These are phyloP conservation scores for Kryptolebias ocellatus DNA, from an alignment of 2,797 vertebrate species.

Conservation along the genomic window DNA sequence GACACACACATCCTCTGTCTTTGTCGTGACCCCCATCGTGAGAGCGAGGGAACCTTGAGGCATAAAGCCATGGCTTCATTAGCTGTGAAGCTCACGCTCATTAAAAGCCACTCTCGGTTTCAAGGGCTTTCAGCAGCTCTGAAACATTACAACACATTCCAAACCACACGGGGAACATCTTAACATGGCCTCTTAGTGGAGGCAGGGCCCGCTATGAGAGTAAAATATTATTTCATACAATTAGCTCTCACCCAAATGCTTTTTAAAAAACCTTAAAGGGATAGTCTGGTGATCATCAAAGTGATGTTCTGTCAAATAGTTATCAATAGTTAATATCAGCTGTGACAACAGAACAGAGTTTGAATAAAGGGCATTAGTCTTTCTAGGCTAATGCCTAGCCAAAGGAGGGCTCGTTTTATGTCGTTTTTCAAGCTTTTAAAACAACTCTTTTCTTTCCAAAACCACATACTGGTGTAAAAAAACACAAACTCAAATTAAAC, in stretches of 20 bases:
- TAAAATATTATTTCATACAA: slow-evolving; percentile 41
- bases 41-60: slow-evolving; percentile 51
- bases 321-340: too few species aligned
- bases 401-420: too few species aligned
- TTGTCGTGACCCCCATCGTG: slow-evolving; percentile 49
- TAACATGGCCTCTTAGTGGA: slow-evolving; percentile 18
- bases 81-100: slow-evolving; percentile 52
- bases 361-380: too few species aligned
- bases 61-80: slow-evolving; percentile 63
- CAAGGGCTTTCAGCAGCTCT: slow-evolving; percentile 41
- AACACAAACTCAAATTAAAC: too few species aligned
- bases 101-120: slow-evolving; percentile 60
- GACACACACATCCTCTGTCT: slow-evolving; percentile 54
- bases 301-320: too few species aligned
- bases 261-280: slow-evolving; percentile 6
- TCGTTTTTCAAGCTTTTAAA: too few species aligned
- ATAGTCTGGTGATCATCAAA: too few species aligned
- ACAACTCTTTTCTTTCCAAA: too few species aligned
- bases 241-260: slow-evolving; percentile 22
- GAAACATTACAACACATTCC: slow-evolving; percentile 38
- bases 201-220: slow-evolving; percentile 32
- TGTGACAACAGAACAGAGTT: too few species aligned
- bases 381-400: too few species aligned
- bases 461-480: too few species aligned
- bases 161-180: slow-evolving; percentile 19